Evolutionary conservation across 2,797 vertebrate genomes (phyloP).

Genomic region (Carduelis carduelis): DNA sequence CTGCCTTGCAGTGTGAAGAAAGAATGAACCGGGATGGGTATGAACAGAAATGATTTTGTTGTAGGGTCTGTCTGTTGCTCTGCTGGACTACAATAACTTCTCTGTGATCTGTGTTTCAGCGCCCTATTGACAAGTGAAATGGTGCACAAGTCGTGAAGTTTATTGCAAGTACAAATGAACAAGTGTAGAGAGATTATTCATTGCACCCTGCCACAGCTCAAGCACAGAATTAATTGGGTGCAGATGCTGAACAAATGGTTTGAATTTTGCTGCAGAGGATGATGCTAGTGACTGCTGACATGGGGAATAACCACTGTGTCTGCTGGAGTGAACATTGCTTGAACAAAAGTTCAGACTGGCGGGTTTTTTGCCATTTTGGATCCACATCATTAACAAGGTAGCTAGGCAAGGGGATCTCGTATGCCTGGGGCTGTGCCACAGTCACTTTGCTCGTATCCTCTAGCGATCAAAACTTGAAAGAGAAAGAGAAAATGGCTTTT

Average conservation of each 20-base stretch:
- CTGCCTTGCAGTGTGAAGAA: background rate
- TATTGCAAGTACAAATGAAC: background rate
- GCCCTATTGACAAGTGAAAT: background rate
- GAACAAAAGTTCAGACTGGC: background rate
- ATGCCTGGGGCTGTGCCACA: background rate
- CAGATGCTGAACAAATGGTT: slow-evolving; percentile 14
- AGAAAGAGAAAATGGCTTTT: background rate
- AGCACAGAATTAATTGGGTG: background rate
- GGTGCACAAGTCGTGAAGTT: background rate
- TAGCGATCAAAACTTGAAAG: background rate
- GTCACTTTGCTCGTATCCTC: background rate
- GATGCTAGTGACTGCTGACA: background rate
- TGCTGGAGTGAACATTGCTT: background rate
- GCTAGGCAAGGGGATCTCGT: background rate
- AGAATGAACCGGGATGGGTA: background rate
- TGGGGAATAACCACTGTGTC: background rate
- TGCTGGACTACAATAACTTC: background rate
- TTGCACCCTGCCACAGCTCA: background rate
- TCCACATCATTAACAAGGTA: background rate
- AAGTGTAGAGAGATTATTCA: background rate
- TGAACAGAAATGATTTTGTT: background rate
- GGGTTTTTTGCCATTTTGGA: background rate
- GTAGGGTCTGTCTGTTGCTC: background rate
- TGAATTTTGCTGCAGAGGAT: background rate
- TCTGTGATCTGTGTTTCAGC: background rate